Evolutionary conservation across 2,113 vertebrate genomes (phyloP), one percentile per base, ranked within the genome.

Genomic region (Ancistrus triradiatus): DNA sequence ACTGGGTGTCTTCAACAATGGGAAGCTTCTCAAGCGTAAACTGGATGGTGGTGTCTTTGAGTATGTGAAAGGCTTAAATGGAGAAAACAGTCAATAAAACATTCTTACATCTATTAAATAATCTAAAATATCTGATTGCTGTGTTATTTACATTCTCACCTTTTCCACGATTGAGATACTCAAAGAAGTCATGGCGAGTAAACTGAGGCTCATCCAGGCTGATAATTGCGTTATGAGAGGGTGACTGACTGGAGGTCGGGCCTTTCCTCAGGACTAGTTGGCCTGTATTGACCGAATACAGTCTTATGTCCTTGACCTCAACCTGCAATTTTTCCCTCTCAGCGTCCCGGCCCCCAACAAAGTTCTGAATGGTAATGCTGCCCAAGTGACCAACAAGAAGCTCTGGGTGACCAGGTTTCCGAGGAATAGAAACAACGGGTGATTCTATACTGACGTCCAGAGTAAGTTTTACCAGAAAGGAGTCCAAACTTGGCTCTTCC

Each of bases 171-270:
- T 84, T 91, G 35, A 98, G 75, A 0, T 88, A 95, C 19, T 95
- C 93, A 80, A 98, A 98, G 81, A 98, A 97, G 84, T 97, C 91
- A 14, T 95, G 88, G 1, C 95, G 91, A 5, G 95, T 98, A 65
- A 98, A 97, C 59, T 88, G 91, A 0, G 89, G 71, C 52, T 95
- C 93, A 7, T 94, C 92, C 43, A 90, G 88, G 66, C 14, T 81
- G 63, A 68, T 37, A 57, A 24, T 73, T 2, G 57, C 55, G 6
- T 42, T 70, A 46, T 47, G 70, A 43, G 69, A 75, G 5, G 84
- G 72, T 17, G 81, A 82, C 17, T 25, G 50, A 25, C 10, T 55
- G n/a, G 76, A 66, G 6, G 55, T 63, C 6, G 66, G 22, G 14
- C 62, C 33, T 66, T 78, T 86, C 46, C 78, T 85, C 67, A 83